These are phyloP conservation scores for Salvator merianae DNA, from an alignment of 2,113 vertebrate species.

Conservation along the genomic window DNA sequence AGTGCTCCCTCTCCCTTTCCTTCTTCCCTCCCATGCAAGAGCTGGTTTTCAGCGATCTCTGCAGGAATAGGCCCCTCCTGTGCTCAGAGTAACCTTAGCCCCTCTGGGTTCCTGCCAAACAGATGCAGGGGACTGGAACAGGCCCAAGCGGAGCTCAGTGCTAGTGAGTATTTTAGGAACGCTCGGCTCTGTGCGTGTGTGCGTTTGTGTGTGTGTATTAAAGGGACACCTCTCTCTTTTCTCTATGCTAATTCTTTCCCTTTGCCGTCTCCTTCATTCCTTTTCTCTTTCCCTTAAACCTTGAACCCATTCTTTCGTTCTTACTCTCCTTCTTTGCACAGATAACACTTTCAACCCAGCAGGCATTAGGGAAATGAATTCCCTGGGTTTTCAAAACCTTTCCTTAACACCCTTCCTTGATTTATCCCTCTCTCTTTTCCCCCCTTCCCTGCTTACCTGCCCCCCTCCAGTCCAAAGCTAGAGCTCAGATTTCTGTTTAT, in stretches of 20 bases:
- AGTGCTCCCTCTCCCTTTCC: not conserved
- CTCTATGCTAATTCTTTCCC: not conserved
- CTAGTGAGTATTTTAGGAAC: conserved; percentile 30
- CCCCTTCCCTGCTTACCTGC: not conserved
- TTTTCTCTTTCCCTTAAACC: not conserved
- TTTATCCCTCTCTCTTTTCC: not conserved
- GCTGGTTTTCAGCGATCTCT: conserved; percentile 8
- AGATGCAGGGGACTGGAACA: conserved; percentile 20
- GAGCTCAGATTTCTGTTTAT: conserved; percentile 29
- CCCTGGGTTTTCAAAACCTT: not conserved
- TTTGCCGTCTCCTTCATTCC: not conserved
- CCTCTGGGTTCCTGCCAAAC: conserved; percentile 3
- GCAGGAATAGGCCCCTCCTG: conserved; percentile 27
- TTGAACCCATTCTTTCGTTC: not conserved
- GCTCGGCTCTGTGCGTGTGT: not conserved
- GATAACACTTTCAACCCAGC: not conserved
- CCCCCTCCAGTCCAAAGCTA: conserved; percentile 10
- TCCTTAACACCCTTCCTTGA: not conserved
- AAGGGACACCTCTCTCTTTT: conserved; percentile 24
- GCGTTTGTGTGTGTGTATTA: not conserved
- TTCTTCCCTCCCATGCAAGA: not conserved
- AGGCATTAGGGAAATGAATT: not conserved
- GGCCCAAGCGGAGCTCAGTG: conserved; percentile 10
- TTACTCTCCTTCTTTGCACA: no score
- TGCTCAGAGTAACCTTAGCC: conserved; percentile 35